Percentiles rank a stretch among this genome's conserved stretches.
phyloP scores from a whole-genome alignment of 2,888 invertebrate genomes.

The Megamerina dolium region DNA sequence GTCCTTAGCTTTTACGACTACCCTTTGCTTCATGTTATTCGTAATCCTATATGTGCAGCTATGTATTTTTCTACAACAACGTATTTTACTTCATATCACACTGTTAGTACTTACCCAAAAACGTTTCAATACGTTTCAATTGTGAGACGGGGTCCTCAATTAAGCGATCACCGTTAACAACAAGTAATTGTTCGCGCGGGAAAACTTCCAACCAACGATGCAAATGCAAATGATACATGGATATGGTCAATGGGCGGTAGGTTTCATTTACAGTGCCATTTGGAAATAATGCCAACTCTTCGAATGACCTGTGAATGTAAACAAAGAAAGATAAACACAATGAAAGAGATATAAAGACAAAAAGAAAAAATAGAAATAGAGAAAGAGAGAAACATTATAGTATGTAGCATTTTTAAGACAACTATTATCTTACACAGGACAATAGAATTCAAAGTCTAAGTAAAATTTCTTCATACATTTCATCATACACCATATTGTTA shows the following conservation, averaged over 20 bases:
- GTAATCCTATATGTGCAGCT: not conserved
- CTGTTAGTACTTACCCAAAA: constrained; percentile 72
- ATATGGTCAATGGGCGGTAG: constrained; percentile 78
- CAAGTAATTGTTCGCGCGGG: constrained; percentile 81
- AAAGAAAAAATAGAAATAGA: too few species aligned
- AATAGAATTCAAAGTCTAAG: too few species aligned
- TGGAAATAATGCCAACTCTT: constrained; percentile 71
- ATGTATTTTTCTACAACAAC: not conserved
- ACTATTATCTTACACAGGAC: too few species aligned
- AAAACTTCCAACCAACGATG: constrained; percentile 91
- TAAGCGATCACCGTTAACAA: constrained; percentile 90
- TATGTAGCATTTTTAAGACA: too few species aligned
- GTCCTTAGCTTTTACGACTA: too few species aligned
- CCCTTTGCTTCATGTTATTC: too few species aligned
- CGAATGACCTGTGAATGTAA: constrained; percentile 58
- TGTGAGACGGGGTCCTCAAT: constrained; percentile 87
- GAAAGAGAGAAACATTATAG: too few species aligned
- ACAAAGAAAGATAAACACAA: constrained; percentile 1
- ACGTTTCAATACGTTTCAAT: constrained; percentile 78
- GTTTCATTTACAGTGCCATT: constrained; percentile 80
- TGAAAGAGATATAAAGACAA: not conserved
- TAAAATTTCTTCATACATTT: too few species aligned
- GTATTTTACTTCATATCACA: not conserved
- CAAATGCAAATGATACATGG: constrained; percentile 86
- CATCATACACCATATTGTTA: too few species aligned